These are phyloP conservation scores for Steinernema carpocapsae DNA, from an alignment of 2,888 invertebrate species.

Conservation along the genomic window DNA sequence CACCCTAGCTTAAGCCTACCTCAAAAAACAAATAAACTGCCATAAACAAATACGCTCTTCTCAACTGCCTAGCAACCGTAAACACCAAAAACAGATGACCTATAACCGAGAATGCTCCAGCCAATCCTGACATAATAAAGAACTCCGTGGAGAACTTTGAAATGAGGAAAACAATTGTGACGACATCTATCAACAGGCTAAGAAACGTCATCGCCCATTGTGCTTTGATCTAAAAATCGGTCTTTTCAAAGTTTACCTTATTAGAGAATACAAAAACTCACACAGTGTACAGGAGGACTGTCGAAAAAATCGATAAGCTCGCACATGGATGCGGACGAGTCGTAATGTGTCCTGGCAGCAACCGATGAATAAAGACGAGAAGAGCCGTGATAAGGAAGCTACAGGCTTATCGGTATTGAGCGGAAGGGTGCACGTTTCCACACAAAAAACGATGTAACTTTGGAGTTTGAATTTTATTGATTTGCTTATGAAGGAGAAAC, in stretches of 20 bases:
- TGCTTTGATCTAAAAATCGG: neutral
- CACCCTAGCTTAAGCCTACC: neutral
- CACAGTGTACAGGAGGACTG: neutral
- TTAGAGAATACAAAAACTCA: neutral
- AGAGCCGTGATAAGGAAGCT: too few relatives aligned
- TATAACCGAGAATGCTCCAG: neutral
- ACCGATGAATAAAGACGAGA: too few relatives aligned
- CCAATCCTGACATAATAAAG: neutral
- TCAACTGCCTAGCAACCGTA: neutral
- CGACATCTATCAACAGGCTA: neutral
- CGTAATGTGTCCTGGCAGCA: too few relatives aligned
- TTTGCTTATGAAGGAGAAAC: too few relatives aligned
- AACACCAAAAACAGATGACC: neutral
- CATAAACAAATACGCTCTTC: neutral
- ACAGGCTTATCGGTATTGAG: too few relatives aligned
- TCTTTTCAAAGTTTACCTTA: neutral
- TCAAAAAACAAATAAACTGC: neutral
- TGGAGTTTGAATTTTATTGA: too few relatives aligned
- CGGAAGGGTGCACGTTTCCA: too few relatives aligned
- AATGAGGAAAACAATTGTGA: neutral
- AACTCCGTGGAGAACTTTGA: neutral
- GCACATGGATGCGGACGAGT: neutral
- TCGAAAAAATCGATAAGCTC: neutral
- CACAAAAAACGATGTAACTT: too few relatives aligned
- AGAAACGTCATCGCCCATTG: neutral